These are phyloP conservation scores for Drymodes brunneopygia DNA, from an alignment of 2,113 vertebrate genomes.

Conservation along the genomic window DNA sequence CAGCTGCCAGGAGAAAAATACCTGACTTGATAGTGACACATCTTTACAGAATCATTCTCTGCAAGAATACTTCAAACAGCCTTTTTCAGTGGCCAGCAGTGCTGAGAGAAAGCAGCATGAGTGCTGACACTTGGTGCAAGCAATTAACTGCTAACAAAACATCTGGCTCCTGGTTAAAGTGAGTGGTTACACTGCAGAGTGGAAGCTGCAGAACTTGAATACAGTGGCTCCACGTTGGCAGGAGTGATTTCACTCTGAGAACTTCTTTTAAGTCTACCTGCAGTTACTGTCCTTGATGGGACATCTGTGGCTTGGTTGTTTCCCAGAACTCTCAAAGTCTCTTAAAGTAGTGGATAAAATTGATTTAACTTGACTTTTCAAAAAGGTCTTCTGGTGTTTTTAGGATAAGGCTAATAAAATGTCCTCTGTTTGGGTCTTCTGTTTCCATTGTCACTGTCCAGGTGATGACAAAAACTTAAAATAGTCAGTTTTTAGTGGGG, in stretches of 20 bases:
- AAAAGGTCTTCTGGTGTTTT: background rate
- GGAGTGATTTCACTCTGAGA: background rate
- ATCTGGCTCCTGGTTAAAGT: background rate
- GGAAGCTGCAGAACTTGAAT: background rate
- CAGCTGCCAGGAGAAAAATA: background rate
- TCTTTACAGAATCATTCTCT: background rate
- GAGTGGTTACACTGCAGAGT: background rate
- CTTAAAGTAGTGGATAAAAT: background rate
- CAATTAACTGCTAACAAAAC: slow-evolving; percentile 36
- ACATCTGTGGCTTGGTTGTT: background rate
- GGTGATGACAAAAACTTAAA: background rate
- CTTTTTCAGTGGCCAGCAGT: background rate
- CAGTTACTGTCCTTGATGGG: background rate
- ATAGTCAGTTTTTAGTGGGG: background rate
- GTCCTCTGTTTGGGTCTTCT: background rate
- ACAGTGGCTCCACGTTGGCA: background rate
- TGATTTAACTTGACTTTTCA: background rate
- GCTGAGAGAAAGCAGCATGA: slow-evolving; percentile 11
- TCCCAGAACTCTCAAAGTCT: background rate
- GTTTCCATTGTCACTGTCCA: background rate
- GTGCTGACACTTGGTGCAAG: background rate
- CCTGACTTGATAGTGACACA: background rate
- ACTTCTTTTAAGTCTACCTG: background rate
- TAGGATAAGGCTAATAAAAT: background rate
- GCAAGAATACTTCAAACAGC: background rate